phyloP scores from a whole-genome alignment of 2,888 invertebrate species.

The Dendrolimus houi region DNA sequence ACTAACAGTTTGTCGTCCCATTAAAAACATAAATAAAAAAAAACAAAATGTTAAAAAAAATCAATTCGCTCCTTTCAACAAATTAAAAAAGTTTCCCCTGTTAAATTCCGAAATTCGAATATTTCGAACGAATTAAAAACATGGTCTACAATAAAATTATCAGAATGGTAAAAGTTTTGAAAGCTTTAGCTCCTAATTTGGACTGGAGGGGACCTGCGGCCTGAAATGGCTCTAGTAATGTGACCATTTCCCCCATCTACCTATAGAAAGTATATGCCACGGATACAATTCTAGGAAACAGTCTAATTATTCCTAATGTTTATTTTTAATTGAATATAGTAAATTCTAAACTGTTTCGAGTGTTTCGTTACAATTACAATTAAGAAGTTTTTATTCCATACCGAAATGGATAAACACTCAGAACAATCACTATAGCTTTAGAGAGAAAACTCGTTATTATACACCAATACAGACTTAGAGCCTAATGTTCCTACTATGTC shows the following conservation, averaged over 20 bases:
- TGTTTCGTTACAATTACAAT: background rate
- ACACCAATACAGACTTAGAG: background rate
- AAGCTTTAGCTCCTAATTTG: slow-evolving; percentile 4
- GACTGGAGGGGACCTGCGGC: slow-evolving; percentile 24
- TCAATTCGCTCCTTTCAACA: too few relatives aligned
- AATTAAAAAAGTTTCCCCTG: too few relatives aligned
- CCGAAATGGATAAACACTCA: too few relatives aligned
- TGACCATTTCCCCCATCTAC: slow-evolving; percentile 43
- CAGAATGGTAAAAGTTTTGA: slow-evolving; percentile 6
- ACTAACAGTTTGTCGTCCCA: too few relatives aligned
- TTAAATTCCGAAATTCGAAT: too few relatives aligned
- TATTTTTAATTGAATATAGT: slow-evolving; percentile 25
- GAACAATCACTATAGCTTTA: too few relatives aligned
- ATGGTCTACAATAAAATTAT: too few relatives aligned
- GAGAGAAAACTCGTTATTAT: background rate
- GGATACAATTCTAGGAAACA: slow-evolving; percentile 34
- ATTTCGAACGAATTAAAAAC: too few relatives aligned
- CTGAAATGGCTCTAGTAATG: slow-evolving; percentile 43
- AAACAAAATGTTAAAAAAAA: too few relatives aligned
- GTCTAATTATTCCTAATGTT: slow-evolving; percentile 28
- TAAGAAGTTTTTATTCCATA: background rate
- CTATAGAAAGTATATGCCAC: slow-evolving; percentile 32
- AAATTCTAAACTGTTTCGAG: slow-evolving; percentile 3
- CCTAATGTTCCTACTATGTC: background rate
- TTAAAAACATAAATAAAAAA: too few relatives aligned